Percentiles rank a stretch among this genome's conserved stretches.
These are phyloP conservation scores for Plumapathes pennacea DNA, from an alignment of 92 coral and sea anemone genomes.

Conservation along the genomic window DNA sequence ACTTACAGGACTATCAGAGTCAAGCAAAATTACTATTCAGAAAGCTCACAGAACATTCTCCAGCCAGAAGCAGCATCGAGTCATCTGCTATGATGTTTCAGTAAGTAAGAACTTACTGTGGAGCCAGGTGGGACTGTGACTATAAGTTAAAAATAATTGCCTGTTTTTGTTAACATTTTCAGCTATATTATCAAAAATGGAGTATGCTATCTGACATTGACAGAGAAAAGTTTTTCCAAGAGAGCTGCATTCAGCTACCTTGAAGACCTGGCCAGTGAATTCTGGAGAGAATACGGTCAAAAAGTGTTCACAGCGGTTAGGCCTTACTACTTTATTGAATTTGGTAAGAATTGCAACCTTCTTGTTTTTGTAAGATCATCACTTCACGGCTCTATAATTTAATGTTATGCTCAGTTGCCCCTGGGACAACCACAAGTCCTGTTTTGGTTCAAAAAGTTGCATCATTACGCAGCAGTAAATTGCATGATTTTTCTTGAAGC, in stretches of 20 bases:
- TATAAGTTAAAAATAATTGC: background rate
- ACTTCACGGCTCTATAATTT: background rate
- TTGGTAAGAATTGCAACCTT: conserved; percentile 71
- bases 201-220: conserved; percentile 87
- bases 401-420: background rate
- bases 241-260: conserved; percentile 96
- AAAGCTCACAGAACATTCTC: conserved; percentile 89
- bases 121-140: background rate
- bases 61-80: conserved; percentile 96
- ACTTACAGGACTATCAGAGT: conserved; percentile 88
- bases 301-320: conserved; percentile 78
- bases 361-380: background rate
- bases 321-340: conserved; percentile 95
- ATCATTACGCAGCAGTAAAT: background rate
- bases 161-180: conserved; percentile 17
- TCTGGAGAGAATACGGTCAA: conserved; percentile 80
- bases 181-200: conserved; percentile 92
- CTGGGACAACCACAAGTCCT: no score
- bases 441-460: background rate
- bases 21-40: conserved; percentile 94
- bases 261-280: conserved; percentile 92
- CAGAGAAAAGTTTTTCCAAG: conserved; percentile 92
- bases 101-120: conserved; percentile 38
- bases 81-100: conserved; percentile 97
- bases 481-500: background rate